Evolutionary conservation across 2,113 vertebrate genomes (phyloP).

Genomic region (Elephantulus edwardii): DNA sequence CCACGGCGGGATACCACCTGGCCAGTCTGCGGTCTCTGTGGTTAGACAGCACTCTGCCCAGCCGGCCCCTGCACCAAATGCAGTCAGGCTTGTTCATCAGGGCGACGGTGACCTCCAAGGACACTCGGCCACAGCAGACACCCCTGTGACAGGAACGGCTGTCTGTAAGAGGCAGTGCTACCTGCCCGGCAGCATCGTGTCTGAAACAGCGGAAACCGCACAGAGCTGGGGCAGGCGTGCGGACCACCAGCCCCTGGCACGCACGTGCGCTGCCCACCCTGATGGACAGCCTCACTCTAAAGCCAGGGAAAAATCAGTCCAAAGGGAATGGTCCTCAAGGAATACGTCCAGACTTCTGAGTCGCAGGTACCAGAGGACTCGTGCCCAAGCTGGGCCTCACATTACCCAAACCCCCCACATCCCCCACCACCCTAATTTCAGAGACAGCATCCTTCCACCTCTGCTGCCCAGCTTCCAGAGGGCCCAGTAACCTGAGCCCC

Average conservation of each 20-base stretch:
- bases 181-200: background rate
- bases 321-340: background rate
- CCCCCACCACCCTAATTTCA: background rate
- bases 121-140: background rate
- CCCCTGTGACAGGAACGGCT: no score
- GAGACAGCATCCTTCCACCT: background rate
- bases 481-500: no score
- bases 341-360: background rate
- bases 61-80: no score
- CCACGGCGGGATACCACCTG: fast-evolving
- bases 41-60: background rate
- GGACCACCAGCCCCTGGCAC: no score
- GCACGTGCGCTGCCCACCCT: background rate
- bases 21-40: background rate
- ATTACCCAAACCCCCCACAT: no score
- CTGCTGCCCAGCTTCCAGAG: no score
- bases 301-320: background rate
- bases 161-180: no score
- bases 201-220: background rate
- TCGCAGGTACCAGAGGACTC: background rate
- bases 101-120: background rate
- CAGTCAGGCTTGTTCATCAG: background rate
- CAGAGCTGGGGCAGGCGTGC: fast-evolving
- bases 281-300: background rate
- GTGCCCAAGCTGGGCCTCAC: background rate